Conservation (phyloP, 2,797 vertebrate genomes). For the Labroides dimidiatus region DNA sequence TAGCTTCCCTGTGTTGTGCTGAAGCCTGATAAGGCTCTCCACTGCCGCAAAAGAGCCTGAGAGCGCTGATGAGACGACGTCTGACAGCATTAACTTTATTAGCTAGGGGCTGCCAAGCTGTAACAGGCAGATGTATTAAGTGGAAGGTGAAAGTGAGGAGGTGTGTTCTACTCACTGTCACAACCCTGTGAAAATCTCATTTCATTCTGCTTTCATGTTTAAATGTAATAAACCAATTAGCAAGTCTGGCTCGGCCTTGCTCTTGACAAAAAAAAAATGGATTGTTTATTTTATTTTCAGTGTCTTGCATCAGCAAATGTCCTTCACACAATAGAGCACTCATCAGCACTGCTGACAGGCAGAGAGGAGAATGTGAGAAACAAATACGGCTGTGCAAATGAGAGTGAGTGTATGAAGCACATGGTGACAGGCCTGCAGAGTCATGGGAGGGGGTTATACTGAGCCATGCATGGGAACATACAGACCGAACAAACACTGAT, state of each 20-base stretch:
- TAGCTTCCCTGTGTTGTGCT: slow-evolving; percentile 66
- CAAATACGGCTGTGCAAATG: slow-evolving; percentile 30
- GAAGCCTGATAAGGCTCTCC: slow-evolving; percentile 72
- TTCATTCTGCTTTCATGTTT: slow-evolving; percentile 61
- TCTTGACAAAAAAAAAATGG: slow-evolving; percentile 43
- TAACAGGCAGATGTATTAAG: slow-evolving; percentile 60
- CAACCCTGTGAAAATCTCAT: slow-evolving; percentile 57
- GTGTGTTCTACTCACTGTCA: slow-evolving; percentile 60
- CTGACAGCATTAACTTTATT: slow-evolving; percentile 78
- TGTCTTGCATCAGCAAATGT: slow-evolving; percentile 66
- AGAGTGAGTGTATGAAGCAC: slow-evolving; percentile 9
- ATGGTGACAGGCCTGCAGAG: slow-evolving; percentile 1
- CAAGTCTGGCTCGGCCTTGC: slow-evolving; percentile 30
- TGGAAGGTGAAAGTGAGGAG: slow-evolving; percentile 47
- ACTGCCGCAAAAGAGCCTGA: slow-evolving; percentile 65
- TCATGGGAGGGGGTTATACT: background rate
- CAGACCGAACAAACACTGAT: slow-evolving; percentile 8
- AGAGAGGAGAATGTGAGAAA: slow-evolving; percentile 14
- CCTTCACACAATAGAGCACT: slow-evolving; percentile 51
- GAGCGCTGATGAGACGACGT: slow-evolving; percentile 71
- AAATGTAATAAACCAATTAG: slow-evolving; percentile 65
- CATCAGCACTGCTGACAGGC: slow-evolving; percentile 43
- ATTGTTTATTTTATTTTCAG: slow-evolving; percentile 67
- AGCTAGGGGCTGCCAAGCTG: slow-evolving; percentile 63
- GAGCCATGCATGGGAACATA: background rate